Percentiles rank a stretch among this genome's conserved stretches.
Conservation (phyloP, 2,888 invertebrate species). For the Lordiphosa fenestrarum region DNA sequence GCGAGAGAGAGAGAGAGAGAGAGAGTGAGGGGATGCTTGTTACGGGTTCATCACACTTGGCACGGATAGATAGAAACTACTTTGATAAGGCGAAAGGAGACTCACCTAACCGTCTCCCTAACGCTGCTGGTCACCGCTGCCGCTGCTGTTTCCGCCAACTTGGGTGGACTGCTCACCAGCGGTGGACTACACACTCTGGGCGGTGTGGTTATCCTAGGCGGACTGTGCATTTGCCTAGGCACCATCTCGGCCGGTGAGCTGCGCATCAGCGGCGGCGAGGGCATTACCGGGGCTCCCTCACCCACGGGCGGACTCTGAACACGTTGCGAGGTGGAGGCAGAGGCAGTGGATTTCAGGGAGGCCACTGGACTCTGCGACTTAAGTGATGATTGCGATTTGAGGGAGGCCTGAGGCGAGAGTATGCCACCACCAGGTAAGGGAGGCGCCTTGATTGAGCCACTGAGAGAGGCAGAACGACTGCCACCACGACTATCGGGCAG, state of each 20-base stretch:
- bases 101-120: slow-evolving; percentile 47
- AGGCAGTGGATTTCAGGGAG: slow-evolving; percentile 53
- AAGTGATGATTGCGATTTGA: slow-evolving; percentile 52
- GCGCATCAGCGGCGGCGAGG: slow-evolving; percentile 72
- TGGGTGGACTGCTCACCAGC: slow-evolving; percentile 73
- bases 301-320: slow-evolving; percentile 72
- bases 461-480: slow-evolving; percentile 61
- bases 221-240: slow-evolving; percentile 72
- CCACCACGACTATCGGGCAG: slow-evolving; percentile 56
- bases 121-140: slow-evolving; percentile 39
- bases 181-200: slow-evolving; percentile 75
- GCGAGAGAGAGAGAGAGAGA: slow-evolving; percentile 21
- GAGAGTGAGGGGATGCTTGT: too few species aligned
- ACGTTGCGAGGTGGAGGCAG: slow-evolving; percentile 36
- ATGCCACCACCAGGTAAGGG: slow-evolving; percentile 16
- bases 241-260: slow-evolving; percentile 63
- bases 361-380: slow-evolving; percentile 64
- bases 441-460: slow-evolving; percentile 49
- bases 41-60: slow-evolving; percentile 17
- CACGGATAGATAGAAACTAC: slow-evolving; percentile 27
- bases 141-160: slow-evolving; percentile 56
- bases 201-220: slow-evolving; percentile 72
- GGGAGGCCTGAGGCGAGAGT: slow-evolving; percentile 68
- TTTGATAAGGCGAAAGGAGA: too few species aligned
- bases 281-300: slow-evolving; percentile 74